Percentiles rank a stretch among this genome's conserved stretches.
Evolutionary conservation across 2,888 invertebrate genomes (phyloP).

Genomic region (Eupithecia abbreviata): DNA sequence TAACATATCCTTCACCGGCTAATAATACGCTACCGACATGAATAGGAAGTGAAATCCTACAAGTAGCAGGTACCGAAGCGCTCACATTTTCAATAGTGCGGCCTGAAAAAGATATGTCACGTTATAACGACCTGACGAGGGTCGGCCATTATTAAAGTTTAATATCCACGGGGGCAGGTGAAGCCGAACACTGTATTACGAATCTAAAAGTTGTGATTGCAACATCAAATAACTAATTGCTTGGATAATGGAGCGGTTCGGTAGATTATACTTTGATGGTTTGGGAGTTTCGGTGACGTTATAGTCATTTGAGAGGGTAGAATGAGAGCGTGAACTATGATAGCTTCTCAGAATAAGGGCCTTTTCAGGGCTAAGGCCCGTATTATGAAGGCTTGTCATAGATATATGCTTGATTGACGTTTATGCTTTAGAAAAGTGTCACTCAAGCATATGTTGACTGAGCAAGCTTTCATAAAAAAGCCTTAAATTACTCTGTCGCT

Average conservation of each 20-base stretch:
- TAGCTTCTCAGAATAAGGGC: neutral
- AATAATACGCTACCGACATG: conserved; percentile 37
- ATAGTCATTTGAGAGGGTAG: neutral
- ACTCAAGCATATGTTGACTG: no score
- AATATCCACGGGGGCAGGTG: conserved; percentile 55
- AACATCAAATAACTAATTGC: conserved; percentile 31
- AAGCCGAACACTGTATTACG: conserved; percentile 29
- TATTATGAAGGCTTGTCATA: no score
- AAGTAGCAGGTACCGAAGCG: conserved; percentile 33
- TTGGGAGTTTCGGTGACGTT: conserved; percentile 1
- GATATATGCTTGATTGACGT: no score
- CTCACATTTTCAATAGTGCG: conserved; percentile 50
- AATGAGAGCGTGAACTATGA: neutral
- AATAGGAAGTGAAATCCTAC: conserved; percentile 47
- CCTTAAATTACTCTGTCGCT: no score
- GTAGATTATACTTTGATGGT: conserved; percentile 5
- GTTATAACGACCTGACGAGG: conserved; percentile 65
- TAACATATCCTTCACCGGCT: conserved; percentile 33
- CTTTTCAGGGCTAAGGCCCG: neutral
- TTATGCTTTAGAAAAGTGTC: no score
- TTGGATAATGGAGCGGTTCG: conserved; percentile 23
- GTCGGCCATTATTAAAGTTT: conserved; percentile 66
- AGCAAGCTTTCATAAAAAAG: no score
- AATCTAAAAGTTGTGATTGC: conserved; percentile 36
- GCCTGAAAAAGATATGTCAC: conserved; percentile 55